A percentile compares a stretch with the other conserved stretches of the same genome.
Conservation (phyloP, 2,113 vertebrate genomes). For the Corythaixoides concolor region DNA sequence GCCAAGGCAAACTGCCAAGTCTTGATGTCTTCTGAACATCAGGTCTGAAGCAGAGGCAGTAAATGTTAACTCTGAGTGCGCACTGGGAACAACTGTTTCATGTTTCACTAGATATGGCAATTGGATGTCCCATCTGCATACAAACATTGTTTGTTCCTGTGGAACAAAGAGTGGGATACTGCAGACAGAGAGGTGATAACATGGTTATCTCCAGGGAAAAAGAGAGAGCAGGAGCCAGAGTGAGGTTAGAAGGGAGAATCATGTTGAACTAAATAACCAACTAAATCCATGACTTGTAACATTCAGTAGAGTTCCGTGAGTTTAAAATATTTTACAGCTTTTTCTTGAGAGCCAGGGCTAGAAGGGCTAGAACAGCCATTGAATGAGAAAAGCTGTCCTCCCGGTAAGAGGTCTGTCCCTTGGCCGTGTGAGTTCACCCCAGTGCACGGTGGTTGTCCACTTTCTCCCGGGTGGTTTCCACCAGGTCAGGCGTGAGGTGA, state of each 20-base stretch:
- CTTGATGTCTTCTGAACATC: background rate
- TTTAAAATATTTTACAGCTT: background rate
- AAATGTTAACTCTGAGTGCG: background rate
- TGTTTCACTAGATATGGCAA: background rate
- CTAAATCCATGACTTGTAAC: background rate
- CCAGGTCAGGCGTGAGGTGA: background rate
- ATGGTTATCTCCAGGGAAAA: background rate
- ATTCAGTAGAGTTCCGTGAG: background rate
- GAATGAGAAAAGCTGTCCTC: background rate
- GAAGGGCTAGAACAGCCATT: background rate
- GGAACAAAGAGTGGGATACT: background rate
- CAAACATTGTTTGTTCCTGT: background rate
- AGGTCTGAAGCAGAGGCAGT: background rate
- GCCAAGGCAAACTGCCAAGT: background rate
- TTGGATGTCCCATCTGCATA: background rate
- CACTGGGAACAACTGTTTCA: background rate
- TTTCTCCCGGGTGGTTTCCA: background rate
- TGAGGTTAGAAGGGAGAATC: background rate
- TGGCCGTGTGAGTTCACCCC: fast-evolving
- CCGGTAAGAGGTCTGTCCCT: background rate
- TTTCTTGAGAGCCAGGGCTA: background rate
- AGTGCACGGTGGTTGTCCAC: fast-evolving
- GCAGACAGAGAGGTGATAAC: background rate
- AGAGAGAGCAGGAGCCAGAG: background rate
- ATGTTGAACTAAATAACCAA: background rate